A percentile compares a stretch with the other conserved stretches of the same genome.
Conservation (phyloP, 1,140 invertebrate genomes). For the Papilio polytes region DNA sequence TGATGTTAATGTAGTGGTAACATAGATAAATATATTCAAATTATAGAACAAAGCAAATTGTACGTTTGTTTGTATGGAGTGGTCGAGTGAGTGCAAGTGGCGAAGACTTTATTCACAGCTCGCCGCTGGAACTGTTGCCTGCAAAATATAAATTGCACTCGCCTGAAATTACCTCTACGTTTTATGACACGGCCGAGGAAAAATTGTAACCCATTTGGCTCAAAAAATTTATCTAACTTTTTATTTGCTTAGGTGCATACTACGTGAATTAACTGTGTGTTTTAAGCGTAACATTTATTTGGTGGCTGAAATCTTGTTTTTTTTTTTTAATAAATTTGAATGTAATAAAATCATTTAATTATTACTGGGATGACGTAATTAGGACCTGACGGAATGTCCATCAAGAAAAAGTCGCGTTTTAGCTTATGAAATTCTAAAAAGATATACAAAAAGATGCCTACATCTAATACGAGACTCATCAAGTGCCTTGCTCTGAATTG, state of each 20-base stretch:
- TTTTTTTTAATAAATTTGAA: background rate
- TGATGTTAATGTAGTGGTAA: constrained; percentile 6
- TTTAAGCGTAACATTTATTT: background rate
- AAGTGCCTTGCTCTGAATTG: background rate
- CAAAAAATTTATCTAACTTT: constrained; percentile 30
- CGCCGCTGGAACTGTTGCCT: constrained; percentile 54
- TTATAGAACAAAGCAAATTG: constrained; percentile 39
- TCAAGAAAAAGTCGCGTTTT: background rate
- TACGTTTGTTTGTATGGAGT: constrained; percentile 47
- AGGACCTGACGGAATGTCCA: background rate
- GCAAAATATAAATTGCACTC: constrained; percentile 70
- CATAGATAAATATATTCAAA: constrained; percentile 25
- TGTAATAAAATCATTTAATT: background rate
- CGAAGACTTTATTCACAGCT: constrained; percentile 64
- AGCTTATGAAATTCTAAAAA: background rate
- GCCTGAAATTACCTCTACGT: constrained; percentile 68
- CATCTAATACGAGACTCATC: background rate
- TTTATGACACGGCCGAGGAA: constrained; percentile 66
- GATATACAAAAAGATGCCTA: background rate
- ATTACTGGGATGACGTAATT: background rate
- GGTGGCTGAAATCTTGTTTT: background rate
- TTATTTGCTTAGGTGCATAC: constrained; percentile 3
- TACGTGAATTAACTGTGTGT: background rate
- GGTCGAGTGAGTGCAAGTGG: constrained; percentile 54
- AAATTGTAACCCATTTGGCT: constrained; percentile 54